Conservation (phyloP, 2,797 vertebrate species). For the Catostomus latipinnis region DNA sequence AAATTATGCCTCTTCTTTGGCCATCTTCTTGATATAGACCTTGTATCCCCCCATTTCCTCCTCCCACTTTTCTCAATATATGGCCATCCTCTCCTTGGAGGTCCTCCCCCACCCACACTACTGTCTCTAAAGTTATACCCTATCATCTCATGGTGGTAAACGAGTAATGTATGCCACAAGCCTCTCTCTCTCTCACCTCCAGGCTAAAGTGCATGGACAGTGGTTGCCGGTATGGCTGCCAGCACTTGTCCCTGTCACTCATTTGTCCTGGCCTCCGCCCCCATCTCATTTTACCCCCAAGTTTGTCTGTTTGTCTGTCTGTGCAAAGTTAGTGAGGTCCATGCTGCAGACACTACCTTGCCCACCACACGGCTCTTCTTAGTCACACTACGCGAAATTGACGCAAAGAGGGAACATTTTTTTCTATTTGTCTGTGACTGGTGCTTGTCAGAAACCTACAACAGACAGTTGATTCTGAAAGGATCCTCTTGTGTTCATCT, state of each 20-base stretch:
- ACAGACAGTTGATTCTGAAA: slow-evolving; percentile 62
- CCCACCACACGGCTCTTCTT: slow-evolving; percentile 70
- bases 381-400: slow-evolving; percentile 61
- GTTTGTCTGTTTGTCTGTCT: slow-evolving; percentile 79
- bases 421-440: slow-evolving; percentile 40
- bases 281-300: slow-evolving; percentile 79
- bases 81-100: slow-evolving; percentile 59
- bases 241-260: slow-evolving; percentile 83
- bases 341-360: slow-evolving; percentile 72
- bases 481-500: slow-evolving; percentile 60
- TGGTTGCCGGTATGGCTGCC: slow-evolving; percentile 67
- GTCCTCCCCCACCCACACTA: slow-evolving; percentile 35
- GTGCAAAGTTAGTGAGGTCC: slow-evolving; percentile 75
- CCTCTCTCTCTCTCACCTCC: slow-evolving; percentile 46
- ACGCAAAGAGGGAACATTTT: slow-evolving; percentile 58
- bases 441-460: slow-evolving; percentile 40
- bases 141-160: slow-evolving; percentile 69
- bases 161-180: slow-evolving; percentile 54
- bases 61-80: slow-evolving; percentile 59
- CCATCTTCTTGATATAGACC: slow-evolving; percentile 55
- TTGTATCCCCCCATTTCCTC: slow-evolving; percentile 42
- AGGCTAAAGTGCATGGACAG: slow-evolving; percentile 72
- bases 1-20: slow-evolving; percentile 38
- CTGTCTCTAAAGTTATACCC: slow-evolving; percentile 72
- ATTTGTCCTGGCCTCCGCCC: slow-evolving; percentile 63